These are phyloP conservation scores for Chrysemys picta DNA, from an alignment of 2,113 vertebrate genomes.

Conservation along the genomic window DNA sequence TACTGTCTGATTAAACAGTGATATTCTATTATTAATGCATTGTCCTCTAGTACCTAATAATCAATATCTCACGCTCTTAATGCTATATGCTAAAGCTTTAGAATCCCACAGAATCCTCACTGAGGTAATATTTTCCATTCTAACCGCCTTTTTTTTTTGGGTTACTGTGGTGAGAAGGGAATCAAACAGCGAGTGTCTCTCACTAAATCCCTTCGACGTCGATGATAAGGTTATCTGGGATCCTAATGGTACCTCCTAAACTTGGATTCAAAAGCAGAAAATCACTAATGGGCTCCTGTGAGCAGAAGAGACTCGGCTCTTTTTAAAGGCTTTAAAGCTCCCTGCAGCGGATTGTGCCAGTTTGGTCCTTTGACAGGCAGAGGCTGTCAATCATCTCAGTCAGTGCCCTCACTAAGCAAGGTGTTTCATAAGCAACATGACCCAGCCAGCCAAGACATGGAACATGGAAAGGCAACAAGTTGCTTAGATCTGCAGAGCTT, in stretches of 20 bases:
- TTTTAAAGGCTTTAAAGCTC: constrained; percentile 29
- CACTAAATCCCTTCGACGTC: neutral
- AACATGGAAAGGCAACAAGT: constrained; percentile 19
- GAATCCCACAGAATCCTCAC: neutral
- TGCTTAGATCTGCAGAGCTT: neutral
- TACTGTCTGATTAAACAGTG: neutral
- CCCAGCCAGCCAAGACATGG: neutral
- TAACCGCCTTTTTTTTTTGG: neutral
- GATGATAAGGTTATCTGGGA: neutral
- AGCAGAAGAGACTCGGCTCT: neutral
- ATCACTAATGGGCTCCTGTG: constrained; percentile 46
- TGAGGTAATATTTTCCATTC: neutral
- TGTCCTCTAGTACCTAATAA: neutral
- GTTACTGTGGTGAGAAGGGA: neutral
- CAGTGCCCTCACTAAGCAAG: neutral
- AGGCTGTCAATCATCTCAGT: constrained; percentile 1
- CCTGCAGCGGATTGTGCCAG: constrained; percentile 4
- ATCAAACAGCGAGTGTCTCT: neutral
- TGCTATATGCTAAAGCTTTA: accelerated
- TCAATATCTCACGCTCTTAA: neutral
- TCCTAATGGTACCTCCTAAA: constrained; percentile 16
- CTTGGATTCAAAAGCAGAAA: constrained; percentile 28
- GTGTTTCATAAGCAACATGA: neutral
- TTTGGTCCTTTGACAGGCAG: neutral
- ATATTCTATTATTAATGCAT: neutral